phyloP scores from a whole-genome alignment of 2,797 vertebrate genomes.

The Acanthurus lineatus region DNA sequence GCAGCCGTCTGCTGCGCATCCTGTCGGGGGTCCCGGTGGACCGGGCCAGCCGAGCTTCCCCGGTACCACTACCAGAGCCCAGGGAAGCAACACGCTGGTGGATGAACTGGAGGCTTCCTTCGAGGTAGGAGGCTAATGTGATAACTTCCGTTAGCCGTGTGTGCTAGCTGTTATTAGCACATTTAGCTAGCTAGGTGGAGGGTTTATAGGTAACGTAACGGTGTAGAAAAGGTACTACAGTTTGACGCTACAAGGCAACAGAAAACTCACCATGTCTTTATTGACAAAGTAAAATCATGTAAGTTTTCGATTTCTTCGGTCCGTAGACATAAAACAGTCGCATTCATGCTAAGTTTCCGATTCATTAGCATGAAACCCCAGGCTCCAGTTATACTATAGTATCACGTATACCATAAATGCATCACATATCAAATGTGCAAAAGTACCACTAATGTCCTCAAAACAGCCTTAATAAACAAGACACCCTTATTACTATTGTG shows the following conservation, averaged over 20 bases:
- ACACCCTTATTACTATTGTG: background rate
- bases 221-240: background rate
- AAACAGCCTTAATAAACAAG: background rate
- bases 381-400: background rate
- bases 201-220: background rate
- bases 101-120: conserved; percentile 97
- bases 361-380: background rate
- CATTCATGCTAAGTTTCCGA: background rate
- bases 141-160: conserved; percentile 34
- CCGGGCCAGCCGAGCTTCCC: conserved; percentile 87
- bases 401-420: no score
- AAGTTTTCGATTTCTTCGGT: background rate
- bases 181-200: background rate
- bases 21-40: conserved; percentile 82
- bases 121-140: conserved; percentile 83
- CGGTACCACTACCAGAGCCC: conserved; percentile 81
- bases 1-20: conserved; percentile 81
- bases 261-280: background rate
- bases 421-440: no score
- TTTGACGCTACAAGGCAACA: accelerated
- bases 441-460: no score
- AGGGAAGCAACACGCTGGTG: conserved; percentile 89
- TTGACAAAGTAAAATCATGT: background rate
- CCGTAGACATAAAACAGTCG: background rate
- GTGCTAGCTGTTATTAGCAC: conserved; percentile 53